Base-by-base conservation (phyloP, 2,797 vertebrate species). In the Darevskia mixta region DNA sequence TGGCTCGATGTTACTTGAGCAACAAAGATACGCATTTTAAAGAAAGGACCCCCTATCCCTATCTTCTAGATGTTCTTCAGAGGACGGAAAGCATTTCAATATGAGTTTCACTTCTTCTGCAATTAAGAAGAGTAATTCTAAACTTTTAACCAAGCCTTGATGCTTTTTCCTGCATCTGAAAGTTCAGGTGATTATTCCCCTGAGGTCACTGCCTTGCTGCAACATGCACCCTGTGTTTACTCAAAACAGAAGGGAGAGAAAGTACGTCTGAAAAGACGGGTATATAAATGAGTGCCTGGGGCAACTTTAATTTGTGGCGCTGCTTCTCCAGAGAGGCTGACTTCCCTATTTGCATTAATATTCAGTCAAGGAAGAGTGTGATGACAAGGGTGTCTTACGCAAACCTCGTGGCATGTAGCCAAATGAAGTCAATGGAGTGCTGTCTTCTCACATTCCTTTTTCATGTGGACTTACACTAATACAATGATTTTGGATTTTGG, bases 261-360 rank as follows among this genome's bases (percentile, higher is more conserved):
- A 85, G 13, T 84, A 9, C 86, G 75, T 79, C 73, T 93, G 82
- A 93, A 95, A 95, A 94, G 64, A 61, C 3, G 90, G 89, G 55
- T 83, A 76, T 89, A 92, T 93, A 92, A 94, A 95, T 92, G 87
- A 93, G 41, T 94, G 92, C 91, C 95, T 91, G 72, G 86, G 94
- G 93, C 90, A 7, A 91, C 86, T 89, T 91, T 92, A 93, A 86
- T 94, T 94, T 94, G 91, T 95, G 91, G 75, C 90, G 89, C 72
- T 91, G 72, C 73, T 95, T 82, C 77, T 95, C 90, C 82, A 73
- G 79, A 80, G 93, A 1, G 27, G 92, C 93, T 95, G 93, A 38
- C 86, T 95, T 93, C 92, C 69, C 93, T 96, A 94, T 97, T 96
- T 96, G 92, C 94, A 96, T 96, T 95, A 95, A 95, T 96, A 94